Base-by-base conservation (phyloP, 1,140 invertebrate genomes). In the Philopotamus ludificatus region DNA sequence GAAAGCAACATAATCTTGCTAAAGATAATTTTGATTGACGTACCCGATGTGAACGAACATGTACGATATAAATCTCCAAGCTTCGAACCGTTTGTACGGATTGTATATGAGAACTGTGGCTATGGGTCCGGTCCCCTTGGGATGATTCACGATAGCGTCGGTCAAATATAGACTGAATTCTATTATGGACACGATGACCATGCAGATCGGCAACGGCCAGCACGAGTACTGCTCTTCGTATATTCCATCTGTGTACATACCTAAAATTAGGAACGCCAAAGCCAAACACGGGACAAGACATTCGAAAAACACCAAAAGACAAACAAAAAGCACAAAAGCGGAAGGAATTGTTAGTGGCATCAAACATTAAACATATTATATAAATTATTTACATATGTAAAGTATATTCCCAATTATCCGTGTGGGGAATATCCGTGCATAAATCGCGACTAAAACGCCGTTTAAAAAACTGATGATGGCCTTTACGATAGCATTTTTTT, bases 41-140 rank as follows among this genome's bases (percentile, higher is more conserved):
- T 76, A 90, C 90, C 94, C 94, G 63, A 95, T 89, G 79, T 98
- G 96, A 28, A 99, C 95, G 74, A 98, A 89, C 93, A 98, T 97
- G 75, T 99, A 99, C 1, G 92, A 92, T 7, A 98, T 50, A 76
- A 89, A 99, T 71, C 97, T 84, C 94, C 94, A 99, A 0, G 87
- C 88, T 81, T 99, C 88, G 55, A 89, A 87, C 66, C 96, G 84
- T 71, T 89, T 87, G 67, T 87, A 83, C 0, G 96, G 96, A 81
- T 94, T 90, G 78, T 97, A 99, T 67, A 98, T 94, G 58, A 98
- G 88, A 1, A 87, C 72, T 9, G 82, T 84, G 1, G 89, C 88
- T 21, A 88, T 84, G 15, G 91, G 90, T n/a, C 91, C 90, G 22
- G 79, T 82, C n/a, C 81, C 83, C 66, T 79, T 70, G 53, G 77